These are phyloP conservation scores for Sinocyclocheilus maitianheensis DNA, from an alignment of 2,113 vertebrate species.

Conservation along the genomic window DNA sequence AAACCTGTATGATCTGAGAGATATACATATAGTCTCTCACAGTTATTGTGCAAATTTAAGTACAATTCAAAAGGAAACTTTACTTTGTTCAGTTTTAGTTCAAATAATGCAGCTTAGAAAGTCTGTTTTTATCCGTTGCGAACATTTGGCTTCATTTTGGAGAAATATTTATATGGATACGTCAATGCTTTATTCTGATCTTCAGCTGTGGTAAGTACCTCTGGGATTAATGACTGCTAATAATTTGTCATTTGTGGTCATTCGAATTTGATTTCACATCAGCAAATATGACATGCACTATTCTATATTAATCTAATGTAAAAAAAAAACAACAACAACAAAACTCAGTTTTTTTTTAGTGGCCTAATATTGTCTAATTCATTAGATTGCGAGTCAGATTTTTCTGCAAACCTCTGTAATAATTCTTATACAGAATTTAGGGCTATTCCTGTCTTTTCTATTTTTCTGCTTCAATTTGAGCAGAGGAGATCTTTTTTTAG, in stretches of 20 bases:
- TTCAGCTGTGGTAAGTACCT: constrained; percentile 23
- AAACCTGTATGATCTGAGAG: constrained; percentile 24
- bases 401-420: neutral
- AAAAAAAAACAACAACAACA: neutral
- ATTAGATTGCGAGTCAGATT: neutral
- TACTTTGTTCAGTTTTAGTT: constrained; percentile 3
- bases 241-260: neutral
- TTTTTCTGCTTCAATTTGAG: neutral
- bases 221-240: neutral
- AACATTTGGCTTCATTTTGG: neutral
- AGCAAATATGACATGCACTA: neutral
- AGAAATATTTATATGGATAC: neutral
- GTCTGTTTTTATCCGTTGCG: neutral
- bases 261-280: neutral
- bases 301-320: neutral
- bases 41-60: neutral
- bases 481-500: constrained; percentile 40
- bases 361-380: neutral
- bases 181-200: neutral
- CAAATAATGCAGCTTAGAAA: neutral
- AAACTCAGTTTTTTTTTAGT: neutral
- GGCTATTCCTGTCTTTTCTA: neutral
- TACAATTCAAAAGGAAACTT: neutral
- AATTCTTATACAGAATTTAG: neutral
- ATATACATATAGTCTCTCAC: constrained; percentile 5